Percentiles rank a stretch among this genome's conserved stretches.
These are phyloP conservation scores for Dryococelus australis DNA, from an alignment of 2,888 invertebrate species.

Conservation along the genomic window DNA sequence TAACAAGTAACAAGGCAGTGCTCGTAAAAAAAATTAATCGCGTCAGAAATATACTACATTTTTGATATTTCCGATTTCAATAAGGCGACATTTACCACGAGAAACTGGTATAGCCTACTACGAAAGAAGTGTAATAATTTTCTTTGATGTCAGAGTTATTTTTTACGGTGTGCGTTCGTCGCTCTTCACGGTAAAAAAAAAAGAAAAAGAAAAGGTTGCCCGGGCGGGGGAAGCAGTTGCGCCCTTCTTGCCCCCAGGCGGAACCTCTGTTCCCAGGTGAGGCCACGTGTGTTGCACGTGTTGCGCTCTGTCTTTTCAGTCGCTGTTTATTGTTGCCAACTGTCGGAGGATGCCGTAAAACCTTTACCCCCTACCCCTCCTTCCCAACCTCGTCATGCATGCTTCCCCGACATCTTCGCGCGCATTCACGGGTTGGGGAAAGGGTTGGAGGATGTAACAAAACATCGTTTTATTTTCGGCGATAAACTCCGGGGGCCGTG, in stretches of 20 bases:
- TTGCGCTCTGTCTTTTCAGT: neutral
- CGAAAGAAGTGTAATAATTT: no score
- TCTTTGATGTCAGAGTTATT: no score
- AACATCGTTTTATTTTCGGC: slow-evolving; percentile 1
- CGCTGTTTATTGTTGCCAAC: slow-evolving; percentile 29
- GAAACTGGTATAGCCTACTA: no score
- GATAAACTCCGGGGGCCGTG: neutral
- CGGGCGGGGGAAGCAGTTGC: neutral
- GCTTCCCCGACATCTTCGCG: neutral
- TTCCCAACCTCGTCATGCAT: neutral
- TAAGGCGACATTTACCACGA: no score
- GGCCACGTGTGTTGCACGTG: slow-evolving; percentile 29
- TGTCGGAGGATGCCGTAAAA: slow-evolving; percentile 22
- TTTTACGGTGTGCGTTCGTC: no score
- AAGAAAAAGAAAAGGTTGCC: no score
- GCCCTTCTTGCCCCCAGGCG: neutral
- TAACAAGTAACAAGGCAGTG: no score
- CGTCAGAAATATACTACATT: no score
- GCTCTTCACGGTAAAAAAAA: no score
- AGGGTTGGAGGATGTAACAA: neutral
- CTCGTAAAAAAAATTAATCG: no score
- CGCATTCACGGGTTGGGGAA: neutral
- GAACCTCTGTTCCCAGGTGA: neutral
- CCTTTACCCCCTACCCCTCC: neutral
- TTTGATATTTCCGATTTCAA: no score